Evolutionary conservation across 64 coral and sea anemone species (phyloP).

Genomic region (Montipora foliosa): DNA sequence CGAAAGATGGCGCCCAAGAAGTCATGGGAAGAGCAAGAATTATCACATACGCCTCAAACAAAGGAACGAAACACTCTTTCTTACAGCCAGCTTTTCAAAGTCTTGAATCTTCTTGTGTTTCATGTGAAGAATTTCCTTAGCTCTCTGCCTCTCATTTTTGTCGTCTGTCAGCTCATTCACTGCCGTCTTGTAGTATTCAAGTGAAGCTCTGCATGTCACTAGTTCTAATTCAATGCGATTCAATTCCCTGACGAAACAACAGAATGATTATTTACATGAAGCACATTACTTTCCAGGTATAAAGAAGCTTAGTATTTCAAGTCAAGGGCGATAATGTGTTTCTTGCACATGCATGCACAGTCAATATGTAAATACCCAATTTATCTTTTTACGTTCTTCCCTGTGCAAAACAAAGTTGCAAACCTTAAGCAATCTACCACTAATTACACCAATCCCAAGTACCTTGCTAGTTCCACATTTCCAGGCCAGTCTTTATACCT

Average conservation of each 20-base stretch:
- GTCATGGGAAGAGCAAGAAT: too few relatives aligned
- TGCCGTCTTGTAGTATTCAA: slow-evolving; percentile 75
- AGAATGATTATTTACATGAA: neutral
- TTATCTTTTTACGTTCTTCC: too few relatives aligned
- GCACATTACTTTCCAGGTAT: too few relatives aligned
- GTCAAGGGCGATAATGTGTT: too few relatives aligned
- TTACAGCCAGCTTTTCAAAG: slow-evolving; percentile 97
- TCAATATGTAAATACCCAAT: too few relatives aligned
- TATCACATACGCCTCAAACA: too few relatives aligned
- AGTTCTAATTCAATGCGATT: slow-evolving; percentile 80
- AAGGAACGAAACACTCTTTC: neutral
- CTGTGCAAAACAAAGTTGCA: too few relatives aligned
- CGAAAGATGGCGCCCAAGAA: too few relatives aligned
- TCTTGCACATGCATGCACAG: too few relatives aligned
- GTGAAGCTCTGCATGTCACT: slow-evolving; percentile 74
- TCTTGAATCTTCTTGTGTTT: slow-evolving; percentile 96
- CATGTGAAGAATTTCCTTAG: slow-evolving; percentile 70
- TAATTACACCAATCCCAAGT: neutral
- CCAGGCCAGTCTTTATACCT: slow-evolving; percentile 69
- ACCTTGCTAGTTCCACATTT: slow-evolving; percentile 80
- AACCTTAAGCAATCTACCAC: neutral
- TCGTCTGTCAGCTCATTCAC: slow-evolving; percentile 58
- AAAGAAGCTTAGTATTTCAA: too few relatives aligned
- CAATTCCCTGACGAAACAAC: slow-evolving; percentile 50
- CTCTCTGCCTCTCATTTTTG: slow-evolving; percentile 66